phyloP scores from a whole-genome alignment of 2,113 vertebrate genomes.

The Pundamilia nyererei region DNA sequence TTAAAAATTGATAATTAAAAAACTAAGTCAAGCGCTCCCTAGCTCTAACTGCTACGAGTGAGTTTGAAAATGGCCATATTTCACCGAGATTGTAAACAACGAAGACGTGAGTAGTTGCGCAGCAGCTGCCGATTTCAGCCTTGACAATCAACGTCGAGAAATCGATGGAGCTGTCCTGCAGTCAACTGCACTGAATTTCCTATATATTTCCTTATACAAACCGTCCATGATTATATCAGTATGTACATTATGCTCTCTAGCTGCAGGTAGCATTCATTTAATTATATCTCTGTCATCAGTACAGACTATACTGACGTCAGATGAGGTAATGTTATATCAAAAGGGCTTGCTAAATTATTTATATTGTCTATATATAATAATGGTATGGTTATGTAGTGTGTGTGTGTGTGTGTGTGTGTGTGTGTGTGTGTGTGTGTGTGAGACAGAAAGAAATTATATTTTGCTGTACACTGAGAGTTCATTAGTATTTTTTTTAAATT shows the following conservation, averaged over 20 bases:
- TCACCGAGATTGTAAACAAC: constrained; percentile 64
- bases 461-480: not conserved
- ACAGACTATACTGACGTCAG: not conserved
- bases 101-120: constrained; percentile 49
- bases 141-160: constrained; percentile 25
- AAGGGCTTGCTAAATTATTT: not conserved
- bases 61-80: constrained; percentile 61
- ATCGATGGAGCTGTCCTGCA: not conserved
- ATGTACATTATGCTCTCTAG: not conserved
- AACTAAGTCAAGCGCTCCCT: not conserved
- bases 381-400: not conserved
- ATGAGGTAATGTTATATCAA: not conserved
- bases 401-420: not conserved
- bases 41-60: not conserved
- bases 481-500: not conserved
- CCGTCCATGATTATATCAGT: not conserved
- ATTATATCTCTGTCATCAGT: not conserved
- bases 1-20: not conserved
- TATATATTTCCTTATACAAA: not conserved
- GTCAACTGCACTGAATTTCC: not conserved
- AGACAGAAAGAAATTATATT: not conserved
- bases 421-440: not conserved
- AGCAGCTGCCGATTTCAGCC: not conserved
- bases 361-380: not conserved
- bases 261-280: not conserved